Evolutionary conservation across 1,140 invertebrate genomes (phyloP).

Genomic region (Idris sp.): DNA sequence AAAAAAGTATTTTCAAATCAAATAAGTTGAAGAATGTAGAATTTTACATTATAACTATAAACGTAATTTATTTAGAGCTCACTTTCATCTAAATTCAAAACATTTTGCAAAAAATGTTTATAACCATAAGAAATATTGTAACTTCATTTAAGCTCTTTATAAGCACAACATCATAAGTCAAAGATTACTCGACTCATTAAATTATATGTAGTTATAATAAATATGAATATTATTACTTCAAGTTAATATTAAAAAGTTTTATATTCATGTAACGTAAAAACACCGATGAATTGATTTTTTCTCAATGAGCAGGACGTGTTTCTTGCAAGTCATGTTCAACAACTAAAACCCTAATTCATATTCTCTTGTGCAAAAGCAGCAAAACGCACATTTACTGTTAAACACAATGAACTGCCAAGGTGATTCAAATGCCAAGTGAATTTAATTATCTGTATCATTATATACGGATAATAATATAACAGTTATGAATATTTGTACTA

Average conservation of each 20-base stretch:
- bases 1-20: no score
- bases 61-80: no score
- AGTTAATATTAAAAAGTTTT: constrained; percentile 38
- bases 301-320: constrained; percentile 24
- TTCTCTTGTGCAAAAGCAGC: constrained; percentile 62
- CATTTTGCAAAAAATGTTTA: no score
- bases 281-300: constrained; percentile 57
- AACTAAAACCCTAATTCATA: constrained; percentile 55
- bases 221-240: constrained; percentile 39
- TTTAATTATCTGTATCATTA: constrained; percentile 78
- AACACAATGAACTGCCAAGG: constrained; percentile 77
- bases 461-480: constrained; percentile 68
- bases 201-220: constrained; percentile 30
- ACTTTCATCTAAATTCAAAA: no score
- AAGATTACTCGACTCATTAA: constrained; percentile 49
- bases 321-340: constrained; percentile 42
- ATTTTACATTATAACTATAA: no score
- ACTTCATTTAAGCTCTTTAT: no score
- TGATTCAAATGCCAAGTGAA: constrained; percentile 78
- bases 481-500: constrained; percentile 72
- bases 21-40: no score
- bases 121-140: no score
- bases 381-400: constrained; percentile 72
- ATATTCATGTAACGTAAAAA: constrained; percentile 35
- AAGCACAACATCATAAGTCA: constrained; percentile 41